Conservation (phyloP, 2,113 vertebrate genomes). For the Himantopus leucocephalus region DNA sequence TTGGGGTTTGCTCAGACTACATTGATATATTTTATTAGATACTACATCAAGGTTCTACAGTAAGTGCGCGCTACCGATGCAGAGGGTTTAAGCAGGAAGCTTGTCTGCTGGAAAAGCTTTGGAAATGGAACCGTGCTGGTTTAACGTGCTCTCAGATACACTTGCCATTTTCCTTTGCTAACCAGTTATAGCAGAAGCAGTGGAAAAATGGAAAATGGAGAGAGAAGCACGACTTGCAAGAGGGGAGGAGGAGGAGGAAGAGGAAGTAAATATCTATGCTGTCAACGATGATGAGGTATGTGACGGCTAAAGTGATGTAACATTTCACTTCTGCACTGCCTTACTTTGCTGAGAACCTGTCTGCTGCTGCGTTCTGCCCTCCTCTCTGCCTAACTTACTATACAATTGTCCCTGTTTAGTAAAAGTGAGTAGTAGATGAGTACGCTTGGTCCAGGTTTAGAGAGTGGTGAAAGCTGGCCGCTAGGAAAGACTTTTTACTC, state of each 20-base stretch:
- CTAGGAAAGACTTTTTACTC: neutral
- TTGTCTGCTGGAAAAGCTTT: neutral
- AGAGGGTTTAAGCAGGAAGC: neutral
- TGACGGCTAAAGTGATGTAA: neutral
- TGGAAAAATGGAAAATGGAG: conserved; percentile 88
- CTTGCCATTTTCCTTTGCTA: neutral
- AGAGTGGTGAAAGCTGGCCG: neutral
- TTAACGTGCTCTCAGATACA: neutral
- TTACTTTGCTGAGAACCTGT: neutral
- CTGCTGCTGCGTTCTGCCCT: neutral
- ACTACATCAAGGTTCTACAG: neutral
- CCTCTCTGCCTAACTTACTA: neutral
- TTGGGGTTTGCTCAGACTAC: neutral
- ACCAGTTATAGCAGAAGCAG: conserved; percentile 82
- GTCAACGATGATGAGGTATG: conserved; percentile 84
- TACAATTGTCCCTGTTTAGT: neutral
- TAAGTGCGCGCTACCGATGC: fast-evolving
- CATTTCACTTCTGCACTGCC: neutral
- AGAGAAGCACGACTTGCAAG: conserved; percentile 80
- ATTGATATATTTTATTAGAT: neutral
- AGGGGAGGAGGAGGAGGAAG: conserved; percentile 83
- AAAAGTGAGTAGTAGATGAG: neutral
- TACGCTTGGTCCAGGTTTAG: neutral
- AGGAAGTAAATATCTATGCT: conserved; percentile 90
- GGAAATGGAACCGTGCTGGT: neutral